Conservation (phyloP, 2,113 vertebrate genomes). For the Glaucidium brasilianum region DNA sequence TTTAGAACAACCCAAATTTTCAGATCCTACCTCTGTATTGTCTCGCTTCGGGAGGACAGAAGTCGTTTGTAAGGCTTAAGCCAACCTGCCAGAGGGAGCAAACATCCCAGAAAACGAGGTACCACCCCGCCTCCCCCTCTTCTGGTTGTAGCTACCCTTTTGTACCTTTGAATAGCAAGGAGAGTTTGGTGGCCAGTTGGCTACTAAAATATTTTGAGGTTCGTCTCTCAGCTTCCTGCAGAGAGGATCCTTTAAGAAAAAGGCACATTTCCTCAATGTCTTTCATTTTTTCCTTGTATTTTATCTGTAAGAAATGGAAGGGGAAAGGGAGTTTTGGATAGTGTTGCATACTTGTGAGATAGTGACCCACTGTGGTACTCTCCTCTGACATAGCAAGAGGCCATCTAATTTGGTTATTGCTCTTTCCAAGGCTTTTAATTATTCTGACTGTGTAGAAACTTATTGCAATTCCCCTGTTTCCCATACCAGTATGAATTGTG, state of each 20-base stretch:
- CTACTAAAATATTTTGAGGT: background rate
- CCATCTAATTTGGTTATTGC: background rate
- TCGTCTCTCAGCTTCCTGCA: constrained; percentile 54
- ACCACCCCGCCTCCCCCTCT: background rate
- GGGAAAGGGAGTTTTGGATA: background rate
- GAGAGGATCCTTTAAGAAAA: constrained; percentile 14
- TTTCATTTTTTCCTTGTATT: background rate
- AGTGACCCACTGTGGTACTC: background rate
- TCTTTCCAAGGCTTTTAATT: background rate
- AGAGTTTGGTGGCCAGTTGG: background rate
- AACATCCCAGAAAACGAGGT: background rate
- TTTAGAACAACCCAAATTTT: background rate
- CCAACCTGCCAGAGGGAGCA: background rate
- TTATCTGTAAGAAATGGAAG: background rate
- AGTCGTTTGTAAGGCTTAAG: background rate
- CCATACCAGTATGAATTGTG: background rate
- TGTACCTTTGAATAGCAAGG: constrained; percentile 60
- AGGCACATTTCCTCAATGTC: background rate
- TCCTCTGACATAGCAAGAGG: background rate
- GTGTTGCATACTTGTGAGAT: background rate
- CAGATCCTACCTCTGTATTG: background rate
- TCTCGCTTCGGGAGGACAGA: background rate
- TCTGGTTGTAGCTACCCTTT: background rate
- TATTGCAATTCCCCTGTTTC: background rate
- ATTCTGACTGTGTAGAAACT: background rate